A percentile compares a stretch with the other conserved stretches of the same genome.
phyloP scores from a whole-genome alignment of 2,113 vertebrate genomes.

The Empidonax alnorum region DNA sequence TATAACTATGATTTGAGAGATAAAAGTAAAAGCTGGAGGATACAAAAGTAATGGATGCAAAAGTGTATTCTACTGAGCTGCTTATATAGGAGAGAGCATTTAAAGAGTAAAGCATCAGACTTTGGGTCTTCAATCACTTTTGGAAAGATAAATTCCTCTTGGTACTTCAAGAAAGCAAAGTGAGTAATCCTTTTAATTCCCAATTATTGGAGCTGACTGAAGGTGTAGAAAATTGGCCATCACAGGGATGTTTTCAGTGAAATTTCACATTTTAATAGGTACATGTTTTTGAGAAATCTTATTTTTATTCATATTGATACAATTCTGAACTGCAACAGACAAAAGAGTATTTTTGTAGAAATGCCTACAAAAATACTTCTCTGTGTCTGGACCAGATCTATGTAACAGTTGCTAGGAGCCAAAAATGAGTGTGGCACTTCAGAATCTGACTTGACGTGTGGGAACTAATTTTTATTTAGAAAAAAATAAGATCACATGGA shows the following conservation, averaged over 20 bases:
- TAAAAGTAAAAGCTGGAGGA: background rate
- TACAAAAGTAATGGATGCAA: background rate
- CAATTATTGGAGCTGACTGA: background rate
- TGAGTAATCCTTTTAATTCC: background rate
- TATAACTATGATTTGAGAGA: background rate
- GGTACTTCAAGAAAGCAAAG: background rate
- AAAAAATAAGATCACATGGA: slow-evolving; percentile 25
- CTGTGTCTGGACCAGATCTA: slow-evolving; percentile 20
- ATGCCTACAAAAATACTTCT: slow-evolving; percentile 28
- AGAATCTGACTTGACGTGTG: slow-evolving; percentile 33
- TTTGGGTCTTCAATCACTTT: background rate
- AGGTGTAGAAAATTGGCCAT: background rate
- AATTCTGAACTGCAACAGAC: background rate
- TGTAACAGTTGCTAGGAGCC: slow-evolving; percentile 53
- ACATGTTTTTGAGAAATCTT: background rate
- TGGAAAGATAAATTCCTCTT: background rate
- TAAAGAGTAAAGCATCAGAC: background rate
- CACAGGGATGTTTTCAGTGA: background rate
- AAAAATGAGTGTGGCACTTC: slow-evolving; percentile 21
- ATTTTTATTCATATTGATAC: background rate
- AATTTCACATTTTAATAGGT: background rate
- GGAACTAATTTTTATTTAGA: slow-evolving; percentile 58
- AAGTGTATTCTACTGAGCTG: background rate
- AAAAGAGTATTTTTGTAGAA: background rate
- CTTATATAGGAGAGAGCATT: background rate